Evolutionary conservation across 2,113 vertebrate species (phyloP).

Genomic region (Atlantisia rogersi): DNA sequence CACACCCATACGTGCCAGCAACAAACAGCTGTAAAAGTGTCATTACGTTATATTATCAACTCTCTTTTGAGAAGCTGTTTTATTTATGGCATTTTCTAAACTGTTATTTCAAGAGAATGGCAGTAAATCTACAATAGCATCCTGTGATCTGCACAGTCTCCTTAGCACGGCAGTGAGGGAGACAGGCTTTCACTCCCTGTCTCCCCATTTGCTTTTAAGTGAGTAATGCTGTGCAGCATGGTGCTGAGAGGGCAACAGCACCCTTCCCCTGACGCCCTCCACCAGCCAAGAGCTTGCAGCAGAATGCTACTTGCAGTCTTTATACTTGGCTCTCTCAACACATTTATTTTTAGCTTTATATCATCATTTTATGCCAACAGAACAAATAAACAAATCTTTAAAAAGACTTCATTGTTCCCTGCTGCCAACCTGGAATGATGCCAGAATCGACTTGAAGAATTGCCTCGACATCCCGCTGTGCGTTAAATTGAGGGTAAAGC

Average conservation of each 20-base stretch:
- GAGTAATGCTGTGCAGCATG: neutral
- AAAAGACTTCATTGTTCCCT: neutral
- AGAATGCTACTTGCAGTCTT: neutral
- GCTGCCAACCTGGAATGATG: neutral
- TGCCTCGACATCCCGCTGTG: neutral
- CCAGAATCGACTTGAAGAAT: neutral
- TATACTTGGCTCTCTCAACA: neutral
- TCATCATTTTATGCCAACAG: neutral
- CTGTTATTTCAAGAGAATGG: neutral
- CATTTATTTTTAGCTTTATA: neutral
- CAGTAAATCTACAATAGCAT: neutral
- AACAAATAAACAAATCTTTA: conserved; percentile 5
- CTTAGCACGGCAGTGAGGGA: neutral
- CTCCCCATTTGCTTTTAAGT: neutral
- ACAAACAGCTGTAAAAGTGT: neutral
- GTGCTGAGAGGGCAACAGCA: too few relatives aligned
- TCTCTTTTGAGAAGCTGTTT: neutral
- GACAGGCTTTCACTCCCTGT: neutral
- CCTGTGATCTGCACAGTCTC: fast-evolving
- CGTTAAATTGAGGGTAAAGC: neutral
- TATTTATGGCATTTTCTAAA: neutral
- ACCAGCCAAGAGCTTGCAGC: neutral
- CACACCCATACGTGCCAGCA: neutral
- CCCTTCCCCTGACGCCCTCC: neutral
- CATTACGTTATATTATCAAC: neutral